Percentiles rank a stretch among this genome's conserved stretches.
Evolutionary conservation across 92 coral and sea anemone species (phyloP).

Genomic region (Chrysogorgia sp.): DNA sequence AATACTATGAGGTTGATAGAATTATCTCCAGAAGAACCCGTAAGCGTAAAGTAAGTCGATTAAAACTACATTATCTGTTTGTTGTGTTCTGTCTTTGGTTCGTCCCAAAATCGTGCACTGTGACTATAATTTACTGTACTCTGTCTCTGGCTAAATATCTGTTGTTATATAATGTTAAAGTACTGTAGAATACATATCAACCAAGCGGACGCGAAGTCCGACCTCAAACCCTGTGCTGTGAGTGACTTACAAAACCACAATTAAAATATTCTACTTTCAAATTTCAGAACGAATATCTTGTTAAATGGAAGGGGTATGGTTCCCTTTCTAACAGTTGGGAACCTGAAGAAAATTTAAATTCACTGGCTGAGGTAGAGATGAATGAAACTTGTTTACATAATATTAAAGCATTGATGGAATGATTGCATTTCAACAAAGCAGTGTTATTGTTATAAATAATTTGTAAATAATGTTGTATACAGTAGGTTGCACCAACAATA

Average conservation of each 20-base stretch:
- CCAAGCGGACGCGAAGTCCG: no score
- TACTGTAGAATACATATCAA: no score
- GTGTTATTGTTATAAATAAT: no score
- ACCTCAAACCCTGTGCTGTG: no score
- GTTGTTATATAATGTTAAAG: no score
- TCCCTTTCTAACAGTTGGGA: constrained; percentile 12
- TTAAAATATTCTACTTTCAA: no score
- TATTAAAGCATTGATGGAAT: neutral
- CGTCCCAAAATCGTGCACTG: no score
- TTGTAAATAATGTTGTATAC: no score
- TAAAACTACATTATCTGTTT: neutral
- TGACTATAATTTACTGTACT: no score
- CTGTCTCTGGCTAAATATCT: no score
- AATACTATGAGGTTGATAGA: constrained; percentile 1
- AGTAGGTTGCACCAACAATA: no score
- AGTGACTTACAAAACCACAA: no score
- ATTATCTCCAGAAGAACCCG: neutral
- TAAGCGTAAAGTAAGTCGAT: neutral
- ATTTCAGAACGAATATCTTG: constrained; percentile 6
- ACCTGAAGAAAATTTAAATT: constrained; percentile 1
- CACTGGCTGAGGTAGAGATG: constrained; percentile 17
- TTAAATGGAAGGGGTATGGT: neutral
- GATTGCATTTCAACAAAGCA: neutral
- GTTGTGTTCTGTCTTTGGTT: neutral
- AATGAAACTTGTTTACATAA: neutral